Conservation (phyloP, 2,888 invertebrate species). For the Toxonevra muliebris region DNA sequence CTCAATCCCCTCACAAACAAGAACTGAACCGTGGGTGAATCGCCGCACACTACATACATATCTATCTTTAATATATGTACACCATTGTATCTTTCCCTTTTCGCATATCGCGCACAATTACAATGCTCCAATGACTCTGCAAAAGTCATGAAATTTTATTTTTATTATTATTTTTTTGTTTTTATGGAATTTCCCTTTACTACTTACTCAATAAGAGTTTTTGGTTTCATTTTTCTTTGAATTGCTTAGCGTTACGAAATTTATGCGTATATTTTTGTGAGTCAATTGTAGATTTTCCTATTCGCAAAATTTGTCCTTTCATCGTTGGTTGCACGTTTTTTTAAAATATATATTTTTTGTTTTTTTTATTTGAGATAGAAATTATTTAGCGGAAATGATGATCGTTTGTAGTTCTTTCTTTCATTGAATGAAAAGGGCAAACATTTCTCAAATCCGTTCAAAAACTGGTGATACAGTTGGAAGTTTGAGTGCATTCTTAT, state of each 20-base stretch:
- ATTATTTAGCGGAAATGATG: constrained; percentile 56
- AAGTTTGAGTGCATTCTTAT: no score
- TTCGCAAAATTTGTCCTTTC: background rate
- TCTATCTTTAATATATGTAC: background rate
- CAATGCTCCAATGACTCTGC: constrained; percentile 47
- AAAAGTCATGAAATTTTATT: constrained; percentile 58
- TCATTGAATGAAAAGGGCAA: constrained; percentile 51
- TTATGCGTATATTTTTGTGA: constrained; percentile 21
- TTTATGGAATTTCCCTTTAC: constrained; percentile 31
- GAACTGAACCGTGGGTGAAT: no score
- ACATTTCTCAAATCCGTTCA: constrained; percentile 55
- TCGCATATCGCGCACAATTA: constrained; percentile 43
- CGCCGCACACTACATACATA: background rate
- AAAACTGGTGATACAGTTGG: background rate
- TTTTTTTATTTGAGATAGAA: constrained; percentile 21
- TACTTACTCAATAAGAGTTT: constrained; percentile 12
- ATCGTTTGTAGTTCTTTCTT: constrained; percentile 49
- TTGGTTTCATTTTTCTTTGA: background rate
- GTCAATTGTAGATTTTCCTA: background rate
- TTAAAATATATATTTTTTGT: background rate
- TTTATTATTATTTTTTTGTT: constrained; percentile 54
- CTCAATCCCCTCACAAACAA: no score
- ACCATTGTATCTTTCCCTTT: background rate
- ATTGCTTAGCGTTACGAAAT: constrained; percentile 18
- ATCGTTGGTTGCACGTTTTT: no score